Percentiles rank a stretch among this genome's conserved stretches.
Evolutionary conservation across 2,888 invertebrate species (phyloP).

Genomic region (Leptinotarsa tumamoca): DNA sequence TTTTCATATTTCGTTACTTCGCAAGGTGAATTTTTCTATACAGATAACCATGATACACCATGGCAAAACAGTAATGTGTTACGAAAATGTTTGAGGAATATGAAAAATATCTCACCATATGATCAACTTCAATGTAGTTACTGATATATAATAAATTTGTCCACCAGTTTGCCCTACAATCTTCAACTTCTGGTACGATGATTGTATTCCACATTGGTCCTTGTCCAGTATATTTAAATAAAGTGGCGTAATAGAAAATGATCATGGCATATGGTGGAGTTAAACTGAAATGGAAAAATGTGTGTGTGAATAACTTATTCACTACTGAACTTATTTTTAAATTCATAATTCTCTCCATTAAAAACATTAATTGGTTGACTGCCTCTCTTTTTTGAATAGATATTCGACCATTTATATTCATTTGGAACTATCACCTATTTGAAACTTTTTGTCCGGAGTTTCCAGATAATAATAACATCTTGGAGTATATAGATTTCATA

Average conservation of each 20-base stretch:
- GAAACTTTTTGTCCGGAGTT: background rate
- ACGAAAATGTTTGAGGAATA: background rate
- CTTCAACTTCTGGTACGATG: slow-evolving; percentile 67
- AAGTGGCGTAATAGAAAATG: slow-evolving; percentile 70
- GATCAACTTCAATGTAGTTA: slow-evolving; percentile 71
- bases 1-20: too few species aligned
- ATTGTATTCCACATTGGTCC: slow-evolving; percentile 73
- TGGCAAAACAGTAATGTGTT: too few species aligned
- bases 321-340: too few species aligned
- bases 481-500: too few species aligned
- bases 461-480: too few species aligned
- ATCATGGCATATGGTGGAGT: slow-evolving; percentile 70
- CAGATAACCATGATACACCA: too few species aligned
- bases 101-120: slow-evolving; percentile 68
- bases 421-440: background rate
- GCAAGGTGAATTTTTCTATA: too few species aligned
- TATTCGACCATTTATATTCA: background rate
- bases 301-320: background rate
- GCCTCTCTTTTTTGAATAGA: too few species aligned
- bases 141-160: slow-evolving; percentile 72
- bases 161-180: slow-evolving; percentile 75
- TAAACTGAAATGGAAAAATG: slow-evolving; percentile 45
- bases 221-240: slow-evolving; percentile 70
- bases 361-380: too few species aligned
- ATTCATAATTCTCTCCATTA: too few species aligned